Percentiles rank a stretch among this genome's conserved stretches.
phyloP scores from a whole-genome alignment of 1,140 invertebrate genomes.

The Anoplolepis gracilipes region DNA sequence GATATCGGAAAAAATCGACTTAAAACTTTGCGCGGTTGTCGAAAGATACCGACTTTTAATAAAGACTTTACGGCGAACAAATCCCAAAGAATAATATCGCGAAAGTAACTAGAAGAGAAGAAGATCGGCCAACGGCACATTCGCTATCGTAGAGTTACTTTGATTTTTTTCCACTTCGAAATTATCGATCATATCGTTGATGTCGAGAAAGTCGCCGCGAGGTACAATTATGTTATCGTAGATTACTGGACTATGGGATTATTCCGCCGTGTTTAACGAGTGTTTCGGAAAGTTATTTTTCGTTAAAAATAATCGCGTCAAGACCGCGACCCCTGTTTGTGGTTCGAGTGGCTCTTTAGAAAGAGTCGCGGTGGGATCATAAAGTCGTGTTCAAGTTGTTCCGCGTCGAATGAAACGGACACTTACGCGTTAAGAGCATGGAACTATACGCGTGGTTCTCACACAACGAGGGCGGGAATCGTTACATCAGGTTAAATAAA shows the following conservation, averaged over 20 bases:
- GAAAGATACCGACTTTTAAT: slow-evolving; percentile 78
- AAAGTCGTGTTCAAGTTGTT: slow-evolving; percentile 71
- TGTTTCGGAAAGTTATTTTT: slow-evolving; percentile 58
- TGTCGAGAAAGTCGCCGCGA: not conserved
- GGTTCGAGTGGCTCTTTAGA: not conserved
- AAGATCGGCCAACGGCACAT: slow-evolving; percentile 12
- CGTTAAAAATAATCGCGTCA: slow-evolving; percentile 1
- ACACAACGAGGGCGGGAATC: not conserved
- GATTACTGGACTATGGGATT: slow-evolving; percentile 22
- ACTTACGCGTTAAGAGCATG: slow-evolving; percentile 52
- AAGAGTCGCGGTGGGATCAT: slow-evolving; percentile 65
- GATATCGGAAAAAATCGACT: slow-evolving; percentile 80
- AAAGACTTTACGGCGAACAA: slow-evolving; percentile 75
- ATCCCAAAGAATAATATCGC: slow-evolving; percentile 77
- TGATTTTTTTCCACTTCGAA: slow-evolving; percentile 63
- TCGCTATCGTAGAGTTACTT: slow-evolving; percentile 45
- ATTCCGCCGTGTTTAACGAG: slow-evolving; percentile 56
- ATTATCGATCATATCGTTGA: slow-evolving; percentile 63
- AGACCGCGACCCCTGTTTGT: slow-evolving; percentile 10
- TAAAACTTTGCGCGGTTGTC: slow-evolving; percentile 76
- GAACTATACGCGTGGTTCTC: slow-evolving; percentile 5
- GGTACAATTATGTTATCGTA: slow-evolving; percentile 59
- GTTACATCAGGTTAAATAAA: not conserved
- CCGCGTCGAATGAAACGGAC: slow-evolving; percentile 55
- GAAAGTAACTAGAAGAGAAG: slow-evolving; percentile 54